A percentile compares a stretch with the other conserved stretches of the same genome.
phyloP scores from a whole-genome alignment of 2,888 invertebrate species.

The Nemotelus pantherinus region DNA sequence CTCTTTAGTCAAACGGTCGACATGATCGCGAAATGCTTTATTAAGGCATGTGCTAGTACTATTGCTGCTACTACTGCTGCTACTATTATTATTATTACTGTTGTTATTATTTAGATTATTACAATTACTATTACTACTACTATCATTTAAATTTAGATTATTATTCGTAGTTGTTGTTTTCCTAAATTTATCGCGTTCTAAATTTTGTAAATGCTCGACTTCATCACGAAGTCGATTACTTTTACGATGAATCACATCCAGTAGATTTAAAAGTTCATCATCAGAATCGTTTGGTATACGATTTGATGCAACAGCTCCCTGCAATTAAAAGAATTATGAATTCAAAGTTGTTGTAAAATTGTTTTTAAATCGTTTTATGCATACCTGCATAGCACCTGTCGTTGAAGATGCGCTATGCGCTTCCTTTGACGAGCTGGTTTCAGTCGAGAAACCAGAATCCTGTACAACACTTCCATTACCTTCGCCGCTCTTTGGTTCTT shows the following conservation, averaged over 20 bases:
- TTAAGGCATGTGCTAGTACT: slow-evolving; percentile 56
- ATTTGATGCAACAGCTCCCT: slow-evolving; percentile 61
- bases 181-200: slow-evolving; percentile 58
- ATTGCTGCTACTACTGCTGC: slow-evolving; percentile 44
- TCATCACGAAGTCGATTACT: slow-evolving; percentile 77
- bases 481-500: slow-evolving; percentile 71
- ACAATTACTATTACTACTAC: slow-evolving; percentile 49
- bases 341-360: slow-evolving; percentile 24
- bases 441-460: slow-evolving; percentile 91
- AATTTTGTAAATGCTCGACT: slow-evolving; percentile 72
- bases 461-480: slow-evolving; percentile 72
- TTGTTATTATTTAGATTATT: slow-evolving; percentile 58
- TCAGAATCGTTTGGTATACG: slow-evolving; percentile 66
- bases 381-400: slow-evolving; percentile 67
- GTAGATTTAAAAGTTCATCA: slow-evolving; percentile 85
- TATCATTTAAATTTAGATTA: slow-evolving; percentile 49
- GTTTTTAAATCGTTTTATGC: slow-evolving; percentile 12
- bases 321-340: slow-evolving; percentile 30
- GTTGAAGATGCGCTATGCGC: slow-evolving; percentile 78
- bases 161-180: slow-evolving; percentile 45
- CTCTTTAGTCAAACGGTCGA: slow-evolving; percentile 63
- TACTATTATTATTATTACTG: slow-evolving; percentile 43
- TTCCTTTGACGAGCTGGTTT: slow-evolving; percentile 84
- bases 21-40: slow-evolving; percentile 61
- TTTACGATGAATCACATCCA: slow-evolving; percentile 87